Evolutionary conservation across 2,113 vertebrate genomes (phyloP).

Genomic region (Ictalurus furcatus): DNA sequence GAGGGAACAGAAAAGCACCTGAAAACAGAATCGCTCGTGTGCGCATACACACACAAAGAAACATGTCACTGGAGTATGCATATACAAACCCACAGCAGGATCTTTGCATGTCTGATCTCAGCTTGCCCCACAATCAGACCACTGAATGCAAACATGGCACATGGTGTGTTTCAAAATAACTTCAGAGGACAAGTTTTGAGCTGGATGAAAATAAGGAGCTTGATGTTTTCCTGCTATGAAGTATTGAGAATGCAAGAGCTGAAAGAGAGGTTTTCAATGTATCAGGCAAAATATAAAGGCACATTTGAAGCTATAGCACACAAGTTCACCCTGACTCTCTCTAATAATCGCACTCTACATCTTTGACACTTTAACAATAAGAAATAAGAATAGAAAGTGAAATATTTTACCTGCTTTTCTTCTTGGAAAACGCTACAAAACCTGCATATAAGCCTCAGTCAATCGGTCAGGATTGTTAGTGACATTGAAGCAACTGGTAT

Average conservation of each 20-base stretch:
- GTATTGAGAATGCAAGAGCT: constrained; percentile 23
- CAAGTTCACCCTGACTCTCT: not conserved
- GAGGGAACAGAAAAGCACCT: constrained; percentile 20
- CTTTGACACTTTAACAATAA: not conserved
- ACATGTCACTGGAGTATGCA: constrained; percentile 26
- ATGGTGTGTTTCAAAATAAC: constrained; percentile 36
- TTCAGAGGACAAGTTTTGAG: constrained; percentile 2
- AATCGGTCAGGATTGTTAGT: constrained; percentile 37
- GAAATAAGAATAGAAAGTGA: not conserved
- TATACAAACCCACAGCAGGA: constrained; percentile 35
- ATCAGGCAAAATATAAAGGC: constrained; percentile 19
- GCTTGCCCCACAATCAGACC: constrained; percentile 43
- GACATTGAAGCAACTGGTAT: constrained; percentile 34
- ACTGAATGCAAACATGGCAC: constrained; percentile 35
- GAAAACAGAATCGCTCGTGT: constrained; percentile 10
- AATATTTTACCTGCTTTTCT: not conserved
- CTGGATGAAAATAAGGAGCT: constrained; percentile 31
- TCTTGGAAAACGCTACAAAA: not conserved
- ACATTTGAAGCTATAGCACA: not conserved
- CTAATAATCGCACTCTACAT: not conserved
- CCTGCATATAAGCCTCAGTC: not conserved
- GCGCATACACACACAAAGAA: not conserved
- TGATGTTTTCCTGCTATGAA: constrained; percentile 40
- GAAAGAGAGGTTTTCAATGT: constrained; percentile 10
- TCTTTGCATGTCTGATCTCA: constrained; percentile 40